Evolutionary conservation across 2,113 vertebrate species (phyloP).

Genomic region (Esox niger): DNA sequence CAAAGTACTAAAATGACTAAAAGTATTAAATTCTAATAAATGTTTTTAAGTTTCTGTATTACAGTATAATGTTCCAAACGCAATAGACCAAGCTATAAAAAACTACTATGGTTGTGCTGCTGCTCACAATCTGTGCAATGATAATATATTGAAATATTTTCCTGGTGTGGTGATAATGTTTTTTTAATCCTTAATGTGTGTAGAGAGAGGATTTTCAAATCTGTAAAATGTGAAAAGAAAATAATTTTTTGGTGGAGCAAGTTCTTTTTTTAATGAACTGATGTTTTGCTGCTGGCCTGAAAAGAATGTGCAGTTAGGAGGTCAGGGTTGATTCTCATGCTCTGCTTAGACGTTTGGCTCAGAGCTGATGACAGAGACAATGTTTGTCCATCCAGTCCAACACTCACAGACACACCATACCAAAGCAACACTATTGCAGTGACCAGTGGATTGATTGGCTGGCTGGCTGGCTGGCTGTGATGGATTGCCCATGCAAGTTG

Average conservation of each 20-base stretch:
- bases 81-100: too few species aligned
- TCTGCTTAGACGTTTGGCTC: conserved; percentile 5
- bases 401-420: not conserved
- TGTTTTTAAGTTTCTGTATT: too few species aligned
- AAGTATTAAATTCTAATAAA: too few species aligned
- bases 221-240: not conserved
- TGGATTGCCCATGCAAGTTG: conserved; percentile 1
- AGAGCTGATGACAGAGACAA: not conserved
- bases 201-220: not conserved
- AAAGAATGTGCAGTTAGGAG: conserved; percentile 22
- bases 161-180: too few species aligned
- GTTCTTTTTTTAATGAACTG: conserved; percentile 14
- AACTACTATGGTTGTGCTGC: too few species aligned
- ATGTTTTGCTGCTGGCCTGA: conserved; percentile 7
- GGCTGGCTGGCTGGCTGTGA: conserved; percentile 12
- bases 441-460: conserved; percentile 2
- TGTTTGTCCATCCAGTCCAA: conserved; percentile 12
- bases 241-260: not conserved
- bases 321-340: conserved; percentile 20
- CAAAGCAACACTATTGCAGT: not conserved
- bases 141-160: too few species aligned
- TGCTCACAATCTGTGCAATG: too few species aligned
- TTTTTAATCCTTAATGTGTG: too few species aligned
- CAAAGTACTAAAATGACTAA: too few species aligned
- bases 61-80: too few species aligned